phyloP scores from a whole-genome alignment of 2,113 vertebrate species.

The Corydoras maculifer region DNA sequence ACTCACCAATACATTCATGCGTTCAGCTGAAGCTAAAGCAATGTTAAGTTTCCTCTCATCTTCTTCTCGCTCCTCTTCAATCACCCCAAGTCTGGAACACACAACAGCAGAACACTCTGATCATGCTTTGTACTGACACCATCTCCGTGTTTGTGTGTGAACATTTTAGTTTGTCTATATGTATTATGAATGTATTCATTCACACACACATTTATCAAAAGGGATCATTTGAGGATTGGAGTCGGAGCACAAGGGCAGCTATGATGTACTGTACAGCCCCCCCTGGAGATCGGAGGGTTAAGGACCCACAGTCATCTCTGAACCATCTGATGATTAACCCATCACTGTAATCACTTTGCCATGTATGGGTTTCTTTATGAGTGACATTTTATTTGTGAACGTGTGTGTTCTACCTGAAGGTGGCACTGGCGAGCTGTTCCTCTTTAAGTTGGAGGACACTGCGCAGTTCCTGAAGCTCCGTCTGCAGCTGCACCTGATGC shows the following conservation, averaged over 20 bases:
- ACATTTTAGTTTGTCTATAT: too few relatives aligned
- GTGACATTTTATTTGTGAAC: neutral
- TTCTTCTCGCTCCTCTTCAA: slow-evolving; percentile 72
- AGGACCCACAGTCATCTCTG: too few relatives aligned
- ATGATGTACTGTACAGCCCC: too few relatives aligned
- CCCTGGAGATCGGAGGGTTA: too few relatives aligned
- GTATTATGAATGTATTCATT: too few relatives aligned
- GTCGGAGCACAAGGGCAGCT: too few relatives aligned
- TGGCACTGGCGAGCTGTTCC: slow-evolving; percentile 66
- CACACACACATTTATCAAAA: too few relatives aligned
- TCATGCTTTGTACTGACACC: neutral
- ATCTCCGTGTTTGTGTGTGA: neutral
- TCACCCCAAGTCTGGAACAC: slow-evolving; percentile 63
- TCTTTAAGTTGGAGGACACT: slow-evolving; percentile 60
- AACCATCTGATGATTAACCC: too few relatives aligned
- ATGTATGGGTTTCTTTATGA: too few relatives aligned
- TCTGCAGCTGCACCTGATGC: slow-evolving; percentile 62
- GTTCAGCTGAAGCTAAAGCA: slow-evolving; percentile 63
- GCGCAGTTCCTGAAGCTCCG: slow-evolving; percentile 64
- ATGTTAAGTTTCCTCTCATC: slow-evolving; percentile 66
- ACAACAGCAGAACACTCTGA: neutral
- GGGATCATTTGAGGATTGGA: too few relatives aligned
- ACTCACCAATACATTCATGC: slow-evolving; percentile 67
- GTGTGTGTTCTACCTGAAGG: slow-evolving; percentile 58
- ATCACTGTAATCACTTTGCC: too few relatives aligned